Base-by-base conservation (phyloP, 2,888 invertebrate genomes). In the Anticlea derivata region DNA sequence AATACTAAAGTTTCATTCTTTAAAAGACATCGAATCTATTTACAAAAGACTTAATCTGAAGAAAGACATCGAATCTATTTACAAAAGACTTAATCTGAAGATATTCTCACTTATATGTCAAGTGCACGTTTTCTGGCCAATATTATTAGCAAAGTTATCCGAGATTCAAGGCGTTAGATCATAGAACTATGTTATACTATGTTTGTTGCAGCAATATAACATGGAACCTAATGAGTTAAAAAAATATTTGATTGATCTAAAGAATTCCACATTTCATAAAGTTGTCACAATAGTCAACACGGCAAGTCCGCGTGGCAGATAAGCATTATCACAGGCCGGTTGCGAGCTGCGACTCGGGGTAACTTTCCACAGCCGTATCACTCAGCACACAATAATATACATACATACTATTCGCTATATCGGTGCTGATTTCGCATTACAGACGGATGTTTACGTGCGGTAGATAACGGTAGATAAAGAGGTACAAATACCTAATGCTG, bases 281-380 rank as follows among this genome's bases (percentile, higher is more conserved):
- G 63, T 65, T 70, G 71, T 68, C 60, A 66, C 61, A 63, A 47
- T 55, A 53, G 55, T 51, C 33, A 31, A 31, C 75, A 77, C 75
- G 75, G 60, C 71, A 61, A 43, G 50, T 33, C 60, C 58, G 75
- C 78, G 75, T 78, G 78, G 40, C 56, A 53, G 77, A 77, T 76
- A 78, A 76, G 68, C 62, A 59, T 55, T 77, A 78, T 78, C 76
- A 70, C 57, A 55, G 41, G 45, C 39, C 46, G 44, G 65, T 62
- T 60, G 54, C 44, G 64, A 47, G 63, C 63, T 64, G 60, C 64
- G 67, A 54, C 63, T 59, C 67, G 38, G 55, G 61, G 79, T 65
- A 80, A 80, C 75, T 80, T 80, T 80, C 79, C 79, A 80, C 63
- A 65, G 64, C 65, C 68, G 67, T 77, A 73, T 65, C 61, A 43